These are phyloP conservation scores for Pseudochromis fuscus DNA, from an alignment of 2,797 vertebrate genomes.

Conservation along the genomic window DNA sequence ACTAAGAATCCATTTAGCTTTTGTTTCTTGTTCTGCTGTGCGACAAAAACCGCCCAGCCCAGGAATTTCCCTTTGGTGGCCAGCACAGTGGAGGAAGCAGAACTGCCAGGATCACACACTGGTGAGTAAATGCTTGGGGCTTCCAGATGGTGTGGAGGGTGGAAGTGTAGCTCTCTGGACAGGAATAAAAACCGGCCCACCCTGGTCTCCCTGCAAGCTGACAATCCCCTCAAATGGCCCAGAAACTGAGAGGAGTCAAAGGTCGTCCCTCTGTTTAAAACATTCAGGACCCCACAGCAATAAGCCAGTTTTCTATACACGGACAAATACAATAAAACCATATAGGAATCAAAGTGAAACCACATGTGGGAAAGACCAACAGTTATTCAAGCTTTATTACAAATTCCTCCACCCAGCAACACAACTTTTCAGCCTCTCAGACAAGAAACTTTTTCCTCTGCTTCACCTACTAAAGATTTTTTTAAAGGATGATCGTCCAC, in stretches of 20 bases:
- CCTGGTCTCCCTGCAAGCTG: slow-evolving; percentile 35
- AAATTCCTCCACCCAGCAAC: slow-evolving; percentile 65
- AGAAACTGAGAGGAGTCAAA: slow-evolving; percentile 58
- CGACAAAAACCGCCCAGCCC: slow-evolving; percentile 64
- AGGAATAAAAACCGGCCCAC: slow-evolving; percentile 59
- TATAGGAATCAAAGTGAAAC: slow-evolving; percentile 71
- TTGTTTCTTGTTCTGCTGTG: slow-evolving; percentile 49
- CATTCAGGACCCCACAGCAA: slow-evolving; percentile 48
- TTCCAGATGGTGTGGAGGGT: slow-evolving; percentile 61
- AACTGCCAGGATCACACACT: slow-evolving; percentile 70
- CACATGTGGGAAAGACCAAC: slow-evolving; percentile 64
- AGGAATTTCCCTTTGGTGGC: slow-evolving; percentile 78
- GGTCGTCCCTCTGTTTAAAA: slow-evolving; percentile 66
- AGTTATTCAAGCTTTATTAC: slow-evolving; percentile 68
- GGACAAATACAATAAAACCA: slow-evolving; percentile 69
- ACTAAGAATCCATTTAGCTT: slow-evolving; percentile 50
- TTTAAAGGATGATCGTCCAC: slow-evolving; percentile 58
- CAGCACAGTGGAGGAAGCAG: slow-evolving; percentile 59
- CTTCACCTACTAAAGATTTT: slow-evolving; percentile 42
- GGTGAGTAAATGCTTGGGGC: slow-evolving; percentile 66
- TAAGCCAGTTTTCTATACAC: slow-evolving; percentile 44
- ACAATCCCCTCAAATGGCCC: slow-evolving; percentile 58
- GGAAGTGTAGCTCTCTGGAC: slow-evolving; percentile 62
- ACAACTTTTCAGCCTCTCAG: slow-evolving; percentile 51
- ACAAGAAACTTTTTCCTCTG: slow-evolving; percentile 55